Conservation (phyloP, 2,113 vertebrate genomes). For the Amia ocellicauda region DNA sequence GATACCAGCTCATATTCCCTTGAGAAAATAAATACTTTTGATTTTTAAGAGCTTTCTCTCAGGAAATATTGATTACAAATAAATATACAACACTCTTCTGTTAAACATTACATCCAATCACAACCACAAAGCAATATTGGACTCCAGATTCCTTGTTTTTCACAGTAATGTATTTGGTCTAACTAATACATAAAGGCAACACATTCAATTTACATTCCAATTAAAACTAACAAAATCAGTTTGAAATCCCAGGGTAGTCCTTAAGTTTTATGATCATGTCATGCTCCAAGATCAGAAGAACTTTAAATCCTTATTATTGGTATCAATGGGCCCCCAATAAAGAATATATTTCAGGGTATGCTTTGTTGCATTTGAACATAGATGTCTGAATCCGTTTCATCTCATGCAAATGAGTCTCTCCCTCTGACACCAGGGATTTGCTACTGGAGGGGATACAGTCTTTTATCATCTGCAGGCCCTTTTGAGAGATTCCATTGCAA, state of each 20-base stretch:
- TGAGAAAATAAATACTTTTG: no score
- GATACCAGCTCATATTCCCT: no score
- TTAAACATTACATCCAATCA: no score
- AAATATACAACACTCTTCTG: no score
- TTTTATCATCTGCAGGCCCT: conserved; percentile 49
- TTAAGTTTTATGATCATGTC: conserved; percentile 52
- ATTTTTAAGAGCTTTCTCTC: no score
- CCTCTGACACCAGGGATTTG: conserved; percentile 41
- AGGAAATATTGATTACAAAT: no score
- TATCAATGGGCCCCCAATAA: conserved; percentile 37
- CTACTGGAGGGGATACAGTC: conserved; percentile 40
- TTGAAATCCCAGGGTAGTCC: conserved; percentile 53
- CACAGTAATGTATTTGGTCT: no score
- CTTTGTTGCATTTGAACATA: conserved; percentile 41
- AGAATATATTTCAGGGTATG: conserved; percentile 9
- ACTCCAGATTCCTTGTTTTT: no score
- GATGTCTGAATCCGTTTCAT: conserved; percentile 37
- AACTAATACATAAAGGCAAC: no score
- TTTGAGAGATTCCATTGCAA: conserved; percentile 48
- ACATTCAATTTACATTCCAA: conserved; percentile 38
- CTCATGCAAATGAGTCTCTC: conserved; percentile 50
- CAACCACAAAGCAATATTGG: no score
- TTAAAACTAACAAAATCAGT: conserved; percentile 49
- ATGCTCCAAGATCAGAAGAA: conserved; percentile 50
- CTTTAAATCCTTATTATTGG: conserved; percentile 42